Percentiles rank a stretch among this genome's conserved stretches.
Conservation (phyloP, 1,140 invertebrate species). For the Caenorhabditis latens region DNA sequence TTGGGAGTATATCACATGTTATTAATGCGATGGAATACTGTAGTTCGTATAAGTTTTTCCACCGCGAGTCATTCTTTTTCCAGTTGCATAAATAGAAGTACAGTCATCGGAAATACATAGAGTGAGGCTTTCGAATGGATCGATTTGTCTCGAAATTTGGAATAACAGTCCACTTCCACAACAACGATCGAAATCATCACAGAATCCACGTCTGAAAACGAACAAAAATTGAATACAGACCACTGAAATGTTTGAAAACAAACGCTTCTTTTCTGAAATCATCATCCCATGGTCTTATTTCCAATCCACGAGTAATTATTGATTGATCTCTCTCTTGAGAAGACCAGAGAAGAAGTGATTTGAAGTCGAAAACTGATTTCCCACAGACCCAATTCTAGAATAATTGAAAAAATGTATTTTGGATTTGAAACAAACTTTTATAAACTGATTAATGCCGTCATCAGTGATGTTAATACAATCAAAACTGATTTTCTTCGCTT, state of each 20-base stretch:
- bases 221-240: not conserved
- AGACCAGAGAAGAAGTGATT: not conserved
- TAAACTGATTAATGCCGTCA: not conserved
- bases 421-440: not conserved
- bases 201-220: not conserved
- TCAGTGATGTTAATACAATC: slow-evolving; percentile 13
- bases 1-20: no score
- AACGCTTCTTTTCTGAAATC: not conserved
- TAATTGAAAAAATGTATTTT: not conserved
- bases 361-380: not conserved
- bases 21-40: not conserved
- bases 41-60: not conserved
- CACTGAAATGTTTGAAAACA: not conserved
- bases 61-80: not conserved
- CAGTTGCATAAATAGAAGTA: not conserved
- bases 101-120: not conserved
- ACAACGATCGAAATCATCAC: not conserved
- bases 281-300: not conserved
- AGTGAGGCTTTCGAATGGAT: not conserved
- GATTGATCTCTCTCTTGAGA: not conserved
- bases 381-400: slow-evolving; percentile 17
- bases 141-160: not conserved
- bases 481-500: not conserved
- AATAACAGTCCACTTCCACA: not conserved
- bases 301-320: not conserved